These are phyloP conservation scores for Catamblyrhynchus diadema DNA, from an alignment of 2,797 vertebrate genomes.

Conservation along the genomic window DNA sequence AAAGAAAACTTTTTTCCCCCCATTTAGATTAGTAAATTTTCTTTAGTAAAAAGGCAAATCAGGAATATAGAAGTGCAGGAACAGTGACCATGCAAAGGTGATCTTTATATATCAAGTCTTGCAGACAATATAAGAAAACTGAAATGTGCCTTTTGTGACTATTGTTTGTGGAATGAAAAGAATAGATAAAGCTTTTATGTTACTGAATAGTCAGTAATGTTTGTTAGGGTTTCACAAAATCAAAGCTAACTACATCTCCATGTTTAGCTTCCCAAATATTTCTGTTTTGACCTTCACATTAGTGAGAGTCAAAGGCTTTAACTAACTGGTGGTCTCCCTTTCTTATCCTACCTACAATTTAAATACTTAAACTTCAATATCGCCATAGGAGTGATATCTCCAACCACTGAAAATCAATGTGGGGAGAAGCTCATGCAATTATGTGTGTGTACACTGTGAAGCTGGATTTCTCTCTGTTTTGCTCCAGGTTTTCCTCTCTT, in stretches of 20 bases:
- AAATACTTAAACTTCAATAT: not conserved
- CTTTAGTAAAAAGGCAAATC: not conserved
- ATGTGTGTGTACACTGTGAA: not conserved
- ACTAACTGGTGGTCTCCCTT: not conserved
- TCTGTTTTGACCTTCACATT: not conserved
- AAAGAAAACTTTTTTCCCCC: not conserved
- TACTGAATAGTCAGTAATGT: not conserved
- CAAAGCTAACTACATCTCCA: not conserved
- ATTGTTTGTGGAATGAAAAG: not conserved
- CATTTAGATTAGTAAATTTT: not conserved
- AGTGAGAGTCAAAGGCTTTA: not conserved
- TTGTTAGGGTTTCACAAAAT: not conserved
- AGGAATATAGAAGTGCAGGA: not conserved
- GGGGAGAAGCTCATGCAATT: not conserved
- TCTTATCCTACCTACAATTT: not conserved
- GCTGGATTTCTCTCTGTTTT: not conserved
- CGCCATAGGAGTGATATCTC: not conserved
- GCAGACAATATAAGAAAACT: not conserved
- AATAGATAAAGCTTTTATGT: not conserved
- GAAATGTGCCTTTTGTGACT: not conserved
- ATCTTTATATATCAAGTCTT: not conserved
- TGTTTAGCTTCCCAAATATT: not conserved
- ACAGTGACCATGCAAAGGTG: not conserved
- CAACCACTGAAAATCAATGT: not conserved
- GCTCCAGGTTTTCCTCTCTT: not conserved